phyloP scores from a whole-genome alignment of 2,113 vertebrate species.

The Brachypodius melanocephalos region DNA sequence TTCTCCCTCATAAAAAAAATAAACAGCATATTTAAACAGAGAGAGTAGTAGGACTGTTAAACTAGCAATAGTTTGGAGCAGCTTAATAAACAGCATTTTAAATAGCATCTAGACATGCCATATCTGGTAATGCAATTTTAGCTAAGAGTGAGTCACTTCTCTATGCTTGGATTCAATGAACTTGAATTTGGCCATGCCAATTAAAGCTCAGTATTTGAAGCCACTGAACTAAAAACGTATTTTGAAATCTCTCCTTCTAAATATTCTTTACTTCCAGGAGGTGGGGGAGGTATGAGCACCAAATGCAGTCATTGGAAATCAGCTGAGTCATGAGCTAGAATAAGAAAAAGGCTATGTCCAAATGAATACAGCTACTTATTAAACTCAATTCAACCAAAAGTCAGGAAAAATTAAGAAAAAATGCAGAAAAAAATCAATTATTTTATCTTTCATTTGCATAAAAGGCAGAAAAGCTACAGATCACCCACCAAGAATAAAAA shows the following conservation, averaged over 20 bases:
- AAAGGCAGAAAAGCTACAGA: background rate
- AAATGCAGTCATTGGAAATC: background rate
- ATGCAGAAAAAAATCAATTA: background rate
- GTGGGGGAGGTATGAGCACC: background rate
- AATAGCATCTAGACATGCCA: background rate
- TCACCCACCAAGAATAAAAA: background rate
- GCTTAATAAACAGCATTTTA: background rate
- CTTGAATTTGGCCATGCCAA: background rate
- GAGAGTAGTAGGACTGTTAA: background rate
- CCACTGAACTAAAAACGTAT: background rate
- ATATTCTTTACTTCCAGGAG: background rate
- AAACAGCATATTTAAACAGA: background rate
- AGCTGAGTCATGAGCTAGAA: conserved; percentile 38
- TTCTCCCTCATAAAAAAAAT: background rate
- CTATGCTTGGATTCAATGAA: background rate
- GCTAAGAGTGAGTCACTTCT: background rate
- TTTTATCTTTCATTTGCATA: background rate
- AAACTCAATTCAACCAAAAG: background rate
- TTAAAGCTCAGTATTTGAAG: background rate
- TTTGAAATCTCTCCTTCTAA: background rate
- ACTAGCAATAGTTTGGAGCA: background rate
- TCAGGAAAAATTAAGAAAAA: background rate
- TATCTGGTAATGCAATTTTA: background rate
- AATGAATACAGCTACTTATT: background rate
- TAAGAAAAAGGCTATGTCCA: background rate